A percentile compares a stretch with the other conserved stretches of the same genome.
Evolutionary conservation across 2,797 vertebrate genomes (phyloP).

Genomic region (Gymnoscopelus microlampas): DNA sequence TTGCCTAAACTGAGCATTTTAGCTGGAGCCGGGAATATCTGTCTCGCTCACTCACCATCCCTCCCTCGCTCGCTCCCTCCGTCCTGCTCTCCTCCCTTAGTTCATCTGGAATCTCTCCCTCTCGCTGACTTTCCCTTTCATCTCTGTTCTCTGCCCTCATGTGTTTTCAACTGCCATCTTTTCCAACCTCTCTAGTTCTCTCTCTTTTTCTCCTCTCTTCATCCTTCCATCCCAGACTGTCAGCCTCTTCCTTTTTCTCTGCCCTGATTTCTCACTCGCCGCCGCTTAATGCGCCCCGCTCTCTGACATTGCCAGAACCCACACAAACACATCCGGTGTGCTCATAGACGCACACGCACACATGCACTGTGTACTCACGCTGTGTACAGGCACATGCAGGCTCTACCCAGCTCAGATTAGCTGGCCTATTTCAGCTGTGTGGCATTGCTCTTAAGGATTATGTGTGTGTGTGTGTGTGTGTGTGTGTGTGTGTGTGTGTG

Average conservation of each 20-base stretch:
- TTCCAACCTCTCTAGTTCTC: conserved; percentile 27
- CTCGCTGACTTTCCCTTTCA: conserved; percentile 55
- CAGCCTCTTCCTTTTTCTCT: conserved; percentile 40
- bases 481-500: conserved; percentile 20
- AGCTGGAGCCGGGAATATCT: conserved; percentile 37
- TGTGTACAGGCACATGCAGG: conserved; percentile 30
- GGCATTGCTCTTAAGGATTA: conserved; percentile 66
- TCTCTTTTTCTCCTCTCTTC: conserved; percentile 39
- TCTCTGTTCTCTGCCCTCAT: conserved; percentile 62
- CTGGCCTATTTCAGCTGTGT: conserved; percentile 72
- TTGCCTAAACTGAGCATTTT: conserved; percentile 55
- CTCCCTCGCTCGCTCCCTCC: conserved; percentile 11
- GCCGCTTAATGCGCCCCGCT: conserved; percentile 30
- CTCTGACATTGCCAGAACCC: conserved; percentile 69
- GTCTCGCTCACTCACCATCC: neutral
- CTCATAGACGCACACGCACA: conserved; percentile 9
- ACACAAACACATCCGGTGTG: conserved; percentile 19
- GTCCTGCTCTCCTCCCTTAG: conserved; percentile 46
- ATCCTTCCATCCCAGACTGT: conserved; percentile 52
- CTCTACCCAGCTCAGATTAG: conserved; percentile 69
- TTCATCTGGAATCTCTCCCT: conserved; percentile 63
- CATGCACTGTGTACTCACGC: conserved; percentile 1
- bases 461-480: conserved; percentile 21
- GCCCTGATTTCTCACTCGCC: conserved; percentile 52
- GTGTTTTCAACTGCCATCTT: conserved; percentile 47